phyloP scores from a whole-genome alignment of 1,140 invertebrate genomes.

The Leptinotarsa undecemlineata region DNA sequence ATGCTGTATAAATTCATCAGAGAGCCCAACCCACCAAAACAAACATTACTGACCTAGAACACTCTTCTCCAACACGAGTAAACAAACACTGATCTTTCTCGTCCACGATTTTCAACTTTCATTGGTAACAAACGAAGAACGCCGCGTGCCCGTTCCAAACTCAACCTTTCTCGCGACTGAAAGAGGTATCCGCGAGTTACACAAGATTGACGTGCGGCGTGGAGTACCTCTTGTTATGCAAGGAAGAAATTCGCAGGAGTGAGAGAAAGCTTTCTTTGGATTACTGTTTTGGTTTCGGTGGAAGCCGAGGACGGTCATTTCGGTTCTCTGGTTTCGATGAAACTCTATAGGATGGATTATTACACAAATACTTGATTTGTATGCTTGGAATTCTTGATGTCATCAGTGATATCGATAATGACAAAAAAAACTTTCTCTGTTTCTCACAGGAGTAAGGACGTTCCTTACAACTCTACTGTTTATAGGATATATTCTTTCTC shows the following conservation, averaged over 20 bases:
- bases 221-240: constrained; percentile 37
- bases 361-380: background rate
- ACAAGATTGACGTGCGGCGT: constrained; percentile 36
- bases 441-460: background rate
- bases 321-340: background rate
- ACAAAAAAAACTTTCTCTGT: background rate
- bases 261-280: constrained; percentile 41
- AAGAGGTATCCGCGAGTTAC: constrained; percentile 29
- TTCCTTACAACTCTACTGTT: background rate
- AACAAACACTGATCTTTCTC: constrained; percentile 3
- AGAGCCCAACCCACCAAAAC: background rate
- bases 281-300: constrained; percentile 4
- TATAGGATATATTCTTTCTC: background rate
- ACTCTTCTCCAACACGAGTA: constrained; percentile 7
- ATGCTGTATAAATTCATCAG: background rate
- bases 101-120: background rate
- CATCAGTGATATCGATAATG: background rate
- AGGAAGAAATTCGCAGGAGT: constrained; percentile 41
- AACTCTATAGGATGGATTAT: background rate
- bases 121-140: background rate
- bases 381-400: background rate
- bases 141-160: constrained; percentile 1
- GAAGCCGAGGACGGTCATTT: background rate
- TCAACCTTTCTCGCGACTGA: constrained; percentile 4
- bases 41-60: constrained; percentile 3